These are phyloP conservation scores for Oreotrochilus melanogaster DNA, from an alignment of 2,113 vertebrate genomes.

Conservation along the genomic window DNA sequence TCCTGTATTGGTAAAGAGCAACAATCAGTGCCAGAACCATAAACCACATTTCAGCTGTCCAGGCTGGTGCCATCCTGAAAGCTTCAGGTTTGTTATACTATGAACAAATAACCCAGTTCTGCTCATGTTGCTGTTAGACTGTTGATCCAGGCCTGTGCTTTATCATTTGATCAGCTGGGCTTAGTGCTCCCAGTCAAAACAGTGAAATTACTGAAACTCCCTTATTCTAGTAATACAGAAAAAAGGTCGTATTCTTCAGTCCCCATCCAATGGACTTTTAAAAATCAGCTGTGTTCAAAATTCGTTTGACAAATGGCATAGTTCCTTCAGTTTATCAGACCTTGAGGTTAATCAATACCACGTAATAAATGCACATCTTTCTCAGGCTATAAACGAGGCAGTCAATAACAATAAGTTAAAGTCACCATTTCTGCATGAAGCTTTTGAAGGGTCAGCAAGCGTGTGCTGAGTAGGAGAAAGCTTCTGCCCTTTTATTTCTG, in stretches of 20 bases:
- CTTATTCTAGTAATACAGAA: not conserved
- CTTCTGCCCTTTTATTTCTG: not conserved
- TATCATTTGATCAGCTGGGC: not conserved
- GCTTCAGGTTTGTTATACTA: not conserved
- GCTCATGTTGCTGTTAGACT: not conserved
- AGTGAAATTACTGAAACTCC: not conserved
- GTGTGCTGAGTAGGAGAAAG: not conserved
- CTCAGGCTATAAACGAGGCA: not conserved
- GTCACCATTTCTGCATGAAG: not conserved
- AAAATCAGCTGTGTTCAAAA: not conserved
- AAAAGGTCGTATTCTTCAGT: not conserved
- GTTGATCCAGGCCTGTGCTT: not conserved
- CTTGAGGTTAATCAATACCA: not conserved
- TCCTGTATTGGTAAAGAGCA: not conserved
- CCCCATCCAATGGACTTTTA: not conserved
- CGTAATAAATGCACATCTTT: not conserved
- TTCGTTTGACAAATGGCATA: not conserved
- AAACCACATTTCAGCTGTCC: accelerated
- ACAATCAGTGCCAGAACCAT: not conserved
- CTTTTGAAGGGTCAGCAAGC: not conserved
- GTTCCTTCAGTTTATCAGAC: not conserved
- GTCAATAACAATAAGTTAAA: not conserved
- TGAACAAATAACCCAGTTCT: not conserved
- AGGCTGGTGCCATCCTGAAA: not conserved
- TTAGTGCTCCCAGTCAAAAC: not conserved